Evolutionary conservation across 2,888 invertebrate species (phyloP).

Genomic region (Thumatha senex): DNA sequence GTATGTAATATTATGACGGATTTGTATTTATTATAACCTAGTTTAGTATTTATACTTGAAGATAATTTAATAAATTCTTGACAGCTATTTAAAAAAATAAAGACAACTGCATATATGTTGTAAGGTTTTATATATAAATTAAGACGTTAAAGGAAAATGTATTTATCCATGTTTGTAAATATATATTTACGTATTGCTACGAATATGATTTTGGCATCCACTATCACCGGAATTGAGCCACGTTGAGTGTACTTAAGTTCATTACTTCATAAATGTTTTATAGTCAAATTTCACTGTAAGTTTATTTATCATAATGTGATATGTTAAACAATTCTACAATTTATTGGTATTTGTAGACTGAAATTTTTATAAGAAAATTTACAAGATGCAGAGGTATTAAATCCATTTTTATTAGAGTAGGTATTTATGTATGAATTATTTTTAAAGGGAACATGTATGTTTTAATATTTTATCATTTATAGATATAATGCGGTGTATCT

Average conservation of each 20-base stretch:
- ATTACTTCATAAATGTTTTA: slow-evolving; percentile 30
- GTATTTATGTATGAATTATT: slow-evolving; percentile 4
- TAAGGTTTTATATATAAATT: too few relatives aligned
- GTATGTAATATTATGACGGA: slow-evolving; percentile 33
- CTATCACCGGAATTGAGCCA: slow-evolving; percentile 65
- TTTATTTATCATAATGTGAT: slow-evolving; percentile 34
- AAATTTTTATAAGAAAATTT: slow-evolving; percentile 32
- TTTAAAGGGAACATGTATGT: slow-evolving; percentile 18
- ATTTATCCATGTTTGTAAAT: too few relatives aligned
- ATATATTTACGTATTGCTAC: slow-evolving; percentile 14
- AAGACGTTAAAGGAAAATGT: too few relatives aligned
- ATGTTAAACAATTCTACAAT: slow-evolving; percentile 40
- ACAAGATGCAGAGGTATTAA: slow-evolving; percentile 34
- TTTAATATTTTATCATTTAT: slow-evolving; percentile 16
- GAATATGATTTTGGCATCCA: slow-evolving; percentile 61
- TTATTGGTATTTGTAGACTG: slow-evolving; percentile 25
- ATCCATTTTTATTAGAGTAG: slow-evolving; percentile 22
- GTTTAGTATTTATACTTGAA: slow-evolving; percentile 24
- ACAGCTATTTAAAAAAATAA: not conserved
- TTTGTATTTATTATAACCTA: slow-evolving; percentile 11
- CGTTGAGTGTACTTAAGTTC: slow-evolving; percentile 31
- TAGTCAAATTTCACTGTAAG: slow-evolving; percentile 28
- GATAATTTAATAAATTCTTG: slow-evolving; percentile 11
- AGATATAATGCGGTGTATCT: too few relatives aligned
- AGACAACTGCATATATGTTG: too few relatives aligned